Conservation (phyloP, 2,797 vertebrate species). For the Parotocinclus haroldoi region DNA sequence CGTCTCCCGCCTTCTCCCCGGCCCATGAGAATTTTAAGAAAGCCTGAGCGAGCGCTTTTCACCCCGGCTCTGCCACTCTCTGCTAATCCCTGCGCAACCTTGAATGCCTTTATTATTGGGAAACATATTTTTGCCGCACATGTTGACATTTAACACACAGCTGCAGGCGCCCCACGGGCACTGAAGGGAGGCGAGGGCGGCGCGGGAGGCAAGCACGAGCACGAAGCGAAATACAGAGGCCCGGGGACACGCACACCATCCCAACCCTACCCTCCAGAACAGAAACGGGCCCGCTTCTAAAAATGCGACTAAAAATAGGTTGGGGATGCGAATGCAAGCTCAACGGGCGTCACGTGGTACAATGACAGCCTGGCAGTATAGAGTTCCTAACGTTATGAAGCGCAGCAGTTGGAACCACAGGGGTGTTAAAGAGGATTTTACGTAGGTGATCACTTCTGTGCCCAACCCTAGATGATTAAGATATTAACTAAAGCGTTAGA, state of each 20-base stretch:
- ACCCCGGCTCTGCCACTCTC: slow-evolving; percentile 29
- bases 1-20: no score
- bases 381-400: no score
- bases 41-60: slow-evolving; percentile 18
- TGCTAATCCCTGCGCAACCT: slow-evolving; percentile 60
- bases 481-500: no score
- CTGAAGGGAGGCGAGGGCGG: slow-evolving; percentile 53
- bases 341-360: no score
- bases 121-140: slow-evolving; percentile 58
- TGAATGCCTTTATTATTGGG: slow-evolving; percentile 62
- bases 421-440: no score
- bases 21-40: slow-evolving; percentile 24
- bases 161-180: slow-evolving; percentile 69
- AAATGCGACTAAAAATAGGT: no score
- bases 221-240: slow-evolving; percentile 64
- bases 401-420: no score
- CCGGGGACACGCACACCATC: slow-evolving; percentile 50
- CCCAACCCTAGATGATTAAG: no score
- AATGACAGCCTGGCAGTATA: no score
- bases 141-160: slow-evolving; percentile 77
- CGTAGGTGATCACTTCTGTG: no score
- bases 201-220: slow-evolving; percentile 62
- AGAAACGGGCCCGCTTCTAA: slow-evolving; percentile 25
- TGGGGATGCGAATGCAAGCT: no score
- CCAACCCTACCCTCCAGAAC: slow-evolving; percentile 41